Percentiles rank a stretch among this genome's conserved stretches.
These are phyloP conservation scores for Perca schrenkii DNA, from an alignment of 2,113 vertebrate genomes.

Conservation along the genomic window DNA sequence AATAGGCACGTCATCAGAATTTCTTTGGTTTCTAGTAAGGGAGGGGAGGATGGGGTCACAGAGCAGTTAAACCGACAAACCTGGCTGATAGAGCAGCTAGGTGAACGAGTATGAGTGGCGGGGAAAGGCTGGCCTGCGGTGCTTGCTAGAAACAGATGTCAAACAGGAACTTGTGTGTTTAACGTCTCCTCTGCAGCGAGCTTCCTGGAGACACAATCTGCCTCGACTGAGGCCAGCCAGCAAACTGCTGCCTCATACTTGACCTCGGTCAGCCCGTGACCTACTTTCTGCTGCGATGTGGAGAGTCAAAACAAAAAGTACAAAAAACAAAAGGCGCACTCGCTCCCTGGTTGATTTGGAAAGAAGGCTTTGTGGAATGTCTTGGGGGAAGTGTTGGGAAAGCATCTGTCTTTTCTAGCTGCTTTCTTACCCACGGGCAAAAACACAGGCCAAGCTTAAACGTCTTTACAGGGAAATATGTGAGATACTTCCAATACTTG, in stretches of 20 bases:
- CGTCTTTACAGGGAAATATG: conserved; percentile 1
- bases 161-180: conserved; percentile 85
- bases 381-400: conserved; percentile 2
- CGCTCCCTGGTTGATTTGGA: conserved; percentile 27
- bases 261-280: conserved; percentile 84
- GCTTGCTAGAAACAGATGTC: conserved; percentile 82
- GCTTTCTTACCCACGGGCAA: background rate
- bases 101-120: conserved; percentile 9
- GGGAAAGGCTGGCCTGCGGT: conserved; percentile 27
- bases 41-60: conserved; percentile 62
- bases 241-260: conserved; percentile 93
- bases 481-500: background rate
- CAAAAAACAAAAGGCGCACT: conserved; percentile 36
- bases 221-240: conserved; percentile 77
- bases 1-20: conserved; percentile 48
- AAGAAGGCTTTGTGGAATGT: conserved; percentile 4
- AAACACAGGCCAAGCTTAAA: background rate
- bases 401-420: background rate
- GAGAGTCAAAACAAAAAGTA: conserved; percentile 64
- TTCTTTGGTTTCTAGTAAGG: conserved; percentile 52
- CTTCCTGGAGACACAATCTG: conserved; percentile 87
- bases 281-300: conserved; percentile 84
- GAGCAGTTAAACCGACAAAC: conserved; percentile 76
- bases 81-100: conserved; percentile 13
- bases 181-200: conserved; percentile 80